Evolutionary conservation across 2,113 vertebrate genomes (phyloP), one percentile per base, ranked within the genome.

Genomic region (Saccopteryx bilineata): DNA sequence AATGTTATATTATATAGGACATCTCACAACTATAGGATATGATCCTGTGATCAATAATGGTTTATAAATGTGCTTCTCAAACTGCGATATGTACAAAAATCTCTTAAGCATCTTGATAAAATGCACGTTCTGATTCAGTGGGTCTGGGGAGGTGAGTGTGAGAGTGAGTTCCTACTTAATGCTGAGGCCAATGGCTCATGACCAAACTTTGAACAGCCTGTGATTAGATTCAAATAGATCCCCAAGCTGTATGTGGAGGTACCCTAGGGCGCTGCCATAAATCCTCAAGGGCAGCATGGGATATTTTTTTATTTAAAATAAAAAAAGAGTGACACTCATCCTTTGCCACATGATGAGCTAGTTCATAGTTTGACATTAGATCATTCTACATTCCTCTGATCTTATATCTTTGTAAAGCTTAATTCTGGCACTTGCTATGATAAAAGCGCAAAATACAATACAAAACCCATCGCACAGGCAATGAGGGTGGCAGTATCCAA

Each of bases 101-200:
- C 72, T 90, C 76, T 83, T 78, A 56, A 21, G 5, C 52, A 56
- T 91, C 63, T 94, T 92, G 65, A 56, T 66, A 56, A 46, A 74
- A 69, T 61, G 10, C 8, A 33, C 26, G 54, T 82, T 69, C 19
- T 46, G 58, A 87, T 33, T 83, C 31, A 33, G 17, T 28, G 69
- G 33, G 31, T 87, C 31, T 60, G 18, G 3, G 28, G 2, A 28
- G 21, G 2, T 24, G 1, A 39, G 58, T 4, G 17, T 33, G 39
- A 24, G 28, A 81, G 48, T 91, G 46, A 83, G 28, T 52, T 91
- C 54, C n/a, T 58, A 6, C 4, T 52, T 80, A 81, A 63, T 69
- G 50, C 11, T 0, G 15, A 76, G 8, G 12, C 60, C 78, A 48
- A 54, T 86, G 86, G 33, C 28, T n/a, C 48, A n/a, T 56, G 9